A percentile compares a stretch with the other conserved stretches of the same genome.
Evolutionary conservation across 2,797 vertebrate genomes (phyloP).

Genomic region (Selene dorsalis): DNA sequence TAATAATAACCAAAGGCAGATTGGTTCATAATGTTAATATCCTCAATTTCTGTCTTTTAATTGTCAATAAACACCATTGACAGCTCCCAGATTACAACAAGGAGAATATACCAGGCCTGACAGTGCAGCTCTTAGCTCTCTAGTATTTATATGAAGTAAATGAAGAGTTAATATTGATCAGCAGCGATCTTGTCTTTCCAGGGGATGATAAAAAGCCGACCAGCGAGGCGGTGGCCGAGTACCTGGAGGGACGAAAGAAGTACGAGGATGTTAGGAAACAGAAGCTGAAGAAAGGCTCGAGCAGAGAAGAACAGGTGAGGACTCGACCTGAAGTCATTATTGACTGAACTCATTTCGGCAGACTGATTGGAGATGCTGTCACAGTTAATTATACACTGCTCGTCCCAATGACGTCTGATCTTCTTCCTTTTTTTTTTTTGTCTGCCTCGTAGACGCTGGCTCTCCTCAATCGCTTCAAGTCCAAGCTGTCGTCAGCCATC

Average conservation of each 20-base stretch:
- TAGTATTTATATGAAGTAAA: not conserved
- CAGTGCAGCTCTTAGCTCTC: not conserved
- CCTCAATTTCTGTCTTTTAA: too few relatives aligned
- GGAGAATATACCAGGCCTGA: too few relatives aligned
- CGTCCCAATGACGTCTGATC: not conserved
- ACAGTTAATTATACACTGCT: not conserved
- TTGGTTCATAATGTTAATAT: too few relatives aligned
- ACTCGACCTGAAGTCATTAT: not conserved
- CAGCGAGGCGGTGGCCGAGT: conserved; percentile 91
- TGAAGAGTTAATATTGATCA: not conserved
- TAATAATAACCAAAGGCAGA: too few relatives aligned
- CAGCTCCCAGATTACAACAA: not conserved
- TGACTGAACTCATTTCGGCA: not conserved
- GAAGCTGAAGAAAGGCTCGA: conserved; percentile 89
- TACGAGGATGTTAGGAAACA: conserved; percentile 91
- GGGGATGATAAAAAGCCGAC: conserved; percentile 80
- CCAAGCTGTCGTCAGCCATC: conserved; percentile 93
- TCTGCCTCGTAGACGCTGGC: conserved; percentile 88
- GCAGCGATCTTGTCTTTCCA: conserved; percentile 39
- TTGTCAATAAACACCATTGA: not conserved
- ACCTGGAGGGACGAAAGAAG: conserved; percentile 91
- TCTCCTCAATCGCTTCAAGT: conserved; percentile 91
- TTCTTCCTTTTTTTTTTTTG: conserved; percentile 55
- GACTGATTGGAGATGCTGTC: not conserved
- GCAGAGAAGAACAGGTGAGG: conserved; percentile 91